Percentiles rank a stretch among this genome's conserved stretches.
Evolutionary conservation across 2,113 vertebrate genomes (phyloP).

Genomic region (Chlorodrepanis virens): DNA sequence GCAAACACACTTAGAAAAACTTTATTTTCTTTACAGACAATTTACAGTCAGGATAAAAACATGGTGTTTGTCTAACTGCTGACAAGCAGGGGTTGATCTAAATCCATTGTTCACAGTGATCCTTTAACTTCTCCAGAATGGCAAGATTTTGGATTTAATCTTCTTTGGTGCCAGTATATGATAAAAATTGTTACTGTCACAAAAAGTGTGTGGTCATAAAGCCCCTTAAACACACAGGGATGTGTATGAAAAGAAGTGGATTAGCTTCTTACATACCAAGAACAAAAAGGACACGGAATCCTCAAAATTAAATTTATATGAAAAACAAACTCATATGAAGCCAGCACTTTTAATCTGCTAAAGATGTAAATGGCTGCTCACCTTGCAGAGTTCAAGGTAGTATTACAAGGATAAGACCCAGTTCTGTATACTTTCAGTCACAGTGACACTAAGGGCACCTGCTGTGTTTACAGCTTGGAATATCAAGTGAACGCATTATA

Average conservation of each 20-base stretch:
- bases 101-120: not conserved
- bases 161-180: not conserved
- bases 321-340: conserved; percentile 4
- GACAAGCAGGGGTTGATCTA: not conserved
- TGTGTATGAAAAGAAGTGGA: not conserved
- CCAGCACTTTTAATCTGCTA: not conserved
- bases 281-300: not conserved
- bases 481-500: not conserved
- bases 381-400: conserved; percentile 11
- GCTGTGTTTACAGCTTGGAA: not conserved
- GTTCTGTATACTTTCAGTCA: not conserved
- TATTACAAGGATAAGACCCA: not conserved
- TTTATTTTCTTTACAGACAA: not conserved
- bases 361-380: not conserved
- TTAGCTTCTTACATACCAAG: conserved; percentile 8
- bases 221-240: not conserved
- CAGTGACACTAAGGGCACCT: not conserved
- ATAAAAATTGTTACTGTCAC: not conserved
- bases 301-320: conserved; percentile 28
- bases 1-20: not conserved
- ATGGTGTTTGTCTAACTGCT: not conserved
- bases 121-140: not conserved
- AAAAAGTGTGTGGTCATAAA: not conserved
- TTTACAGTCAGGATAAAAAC: not conserved
- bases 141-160: not conserved